Base-by-base conservation (phyloP, 2,113 vertebrate genomes). In the Spilogale gracilis region DNA sequence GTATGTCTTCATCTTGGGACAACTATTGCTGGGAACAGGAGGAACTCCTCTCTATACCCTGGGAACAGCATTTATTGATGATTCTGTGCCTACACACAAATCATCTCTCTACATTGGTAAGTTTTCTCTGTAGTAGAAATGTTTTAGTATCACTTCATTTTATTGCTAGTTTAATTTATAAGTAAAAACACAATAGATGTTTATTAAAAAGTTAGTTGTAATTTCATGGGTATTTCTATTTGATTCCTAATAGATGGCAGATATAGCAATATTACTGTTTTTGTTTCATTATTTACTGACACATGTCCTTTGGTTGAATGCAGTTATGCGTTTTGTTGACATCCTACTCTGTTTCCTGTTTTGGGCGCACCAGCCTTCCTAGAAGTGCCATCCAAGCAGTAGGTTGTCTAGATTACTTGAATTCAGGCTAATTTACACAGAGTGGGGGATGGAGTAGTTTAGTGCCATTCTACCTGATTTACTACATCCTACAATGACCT, bases 71-170 rank as follows among this genome's bases (percentile, higher is more conserved):
- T 99, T 99, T 97, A 98, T 99, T 96, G 99, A 99, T 97, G 99
- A 99, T 5, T 99, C 99, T 89, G 99, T 99, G 12, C 98, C 99
- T 21, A 98, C 98, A 67, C 98, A 99, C 97, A 99, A 99, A 74
- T 98, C 99, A 94, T 99, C 99, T 13, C 97, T 99, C 9, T 99
- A 99, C 69, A 99, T 99, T 98, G 99, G 99, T 99, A 98, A 98
- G 95, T 69, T 84, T 89, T 8, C 56, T 69, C 43, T 93, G 11
- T 27, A 7, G 32, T 32, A 50, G 13, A 60, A 71, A 32, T 50
- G 27, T 65, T 79, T 50, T 14, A 20, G 16, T 58, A 52, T 61
- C 3, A 43, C 65, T 94, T 95, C 52, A 50, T 69, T 9, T 85
- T 71, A 58, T 52, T 79, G 16, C 87, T 73, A 85, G 17, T 73